Base-by-base conservation (phyloP, 2,113 vertebrate species). In the Rynchops niger region DNA sequence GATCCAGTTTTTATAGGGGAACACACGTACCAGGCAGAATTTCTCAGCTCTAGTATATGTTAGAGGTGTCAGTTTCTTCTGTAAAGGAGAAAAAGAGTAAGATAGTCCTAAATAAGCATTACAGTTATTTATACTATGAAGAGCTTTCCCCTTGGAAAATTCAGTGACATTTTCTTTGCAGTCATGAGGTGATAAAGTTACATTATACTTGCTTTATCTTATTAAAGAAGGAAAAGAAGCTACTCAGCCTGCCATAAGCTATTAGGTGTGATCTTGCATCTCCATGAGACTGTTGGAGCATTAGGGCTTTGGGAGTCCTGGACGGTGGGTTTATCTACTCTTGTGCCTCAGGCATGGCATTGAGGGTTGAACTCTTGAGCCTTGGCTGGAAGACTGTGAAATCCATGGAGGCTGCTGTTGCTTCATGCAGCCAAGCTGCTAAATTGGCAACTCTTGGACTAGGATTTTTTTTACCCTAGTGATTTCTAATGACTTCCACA, bases 301-400 rank as follows among this genome's bases (percentile, higher is more conserved):
- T 78, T 55, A 49, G 7, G 32, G 29, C 16, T 92, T 59, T 2
- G 6, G 9, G 50, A 86, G 12, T 32, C 45, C 26, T 1, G 3
- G 11, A 1, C 2, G 2, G 20, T 47, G 32, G 17, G 11, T 70
- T 91, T 79, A 27, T 87, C 52, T 62, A 0, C 55, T 73, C 40
- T 34, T 0, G 0, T 47, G 38, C 45, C 21, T 71, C 6, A 4
- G 40, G 53, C 30, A 6, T 1, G 2, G 26, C 42, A 23, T 0
- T 40, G 26, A 65, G 65, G 13, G 12, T 34, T 85, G 63, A 67
- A 65, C 45, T 73, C 12, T 32, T 58, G 19, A 63, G 21, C 30
- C 18, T 42, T 18, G 45, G 4, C 23, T 58, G 55, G 34, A 47
- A 53, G 11, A 16, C 6, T 42, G 38, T 10, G 70, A 15, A n/a